These are phyloP conservation scores for Holcopasites calliopsidis DNA, from an alignment of 1,140 invertebrate species.

Conservation along the genomic window DNA sequence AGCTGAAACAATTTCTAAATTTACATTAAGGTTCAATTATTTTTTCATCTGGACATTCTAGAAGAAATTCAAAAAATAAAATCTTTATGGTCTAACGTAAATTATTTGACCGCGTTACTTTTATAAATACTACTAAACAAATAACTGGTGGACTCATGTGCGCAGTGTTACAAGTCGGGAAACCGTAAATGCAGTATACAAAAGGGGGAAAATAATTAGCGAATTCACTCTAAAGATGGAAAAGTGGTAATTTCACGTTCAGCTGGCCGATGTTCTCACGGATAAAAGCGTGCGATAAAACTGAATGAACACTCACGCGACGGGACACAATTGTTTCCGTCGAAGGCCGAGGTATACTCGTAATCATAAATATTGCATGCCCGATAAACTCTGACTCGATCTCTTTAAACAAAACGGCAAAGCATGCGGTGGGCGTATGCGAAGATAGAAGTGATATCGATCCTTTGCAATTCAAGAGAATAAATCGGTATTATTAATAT, in stretches of 20 bases:
- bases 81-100: no score
- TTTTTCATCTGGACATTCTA: no score
- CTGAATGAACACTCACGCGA: conserved; percentile 21
- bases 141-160: no score
- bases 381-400: conserved; percentile 46
- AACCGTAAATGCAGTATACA: no score
- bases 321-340: conserved; percentile 21
- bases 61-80: no score
- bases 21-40: no score
- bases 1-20: background rate
- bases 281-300: conserved; percentile 11
- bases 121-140: no score
- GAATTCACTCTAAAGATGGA: background rate
- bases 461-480: no score
- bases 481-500: no score
- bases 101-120: no score
- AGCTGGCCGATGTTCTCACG: conserved; percentile 26
- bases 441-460: background rate
- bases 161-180: no score
- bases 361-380: conserved; percentile 33
- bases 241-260: conserved; percentile 1
- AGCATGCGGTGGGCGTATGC: background rate
- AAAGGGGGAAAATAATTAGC: background rate
- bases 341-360: conserved; percentile 15
- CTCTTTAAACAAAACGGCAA: conserved; percentile 12